These are phyloP conservation scores for Eulemur rubriventer DNA, from an alignment of 2,797 vertebrate species.

Conservation along the genomic window DNA sequence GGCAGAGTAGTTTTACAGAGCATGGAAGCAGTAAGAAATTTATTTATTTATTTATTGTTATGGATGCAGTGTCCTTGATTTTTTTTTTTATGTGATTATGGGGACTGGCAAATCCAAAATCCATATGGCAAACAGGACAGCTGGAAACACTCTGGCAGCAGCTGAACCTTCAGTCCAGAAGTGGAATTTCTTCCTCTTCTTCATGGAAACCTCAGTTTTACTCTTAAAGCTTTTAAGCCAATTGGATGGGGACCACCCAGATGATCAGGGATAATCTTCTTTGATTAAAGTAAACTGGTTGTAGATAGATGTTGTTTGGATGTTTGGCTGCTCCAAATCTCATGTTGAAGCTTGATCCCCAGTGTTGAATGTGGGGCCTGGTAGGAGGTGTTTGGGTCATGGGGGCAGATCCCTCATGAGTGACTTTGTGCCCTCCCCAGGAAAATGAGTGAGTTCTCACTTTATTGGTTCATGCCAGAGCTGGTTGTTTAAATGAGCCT, in stretches of 20 bases:
- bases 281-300: neutral
- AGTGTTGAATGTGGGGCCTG: neutral
- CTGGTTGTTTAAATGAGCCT: neutral
- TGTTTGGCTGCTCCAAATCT: neutral
- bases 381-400: neutral
- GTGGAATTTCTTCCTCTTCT: neutral
- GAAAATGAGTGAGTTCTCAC: neutral
- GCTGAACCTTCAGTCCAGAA: neutral
- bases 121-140: neutral
- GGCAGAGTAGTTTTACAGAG: neutral
- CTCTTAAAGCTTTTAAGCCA: neutral
- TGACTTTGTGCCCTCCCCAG: neutral
- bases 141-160: neutral
- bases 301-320: neutral
- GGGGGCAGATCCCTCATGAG: neutral
- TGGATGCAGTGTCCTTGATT: too few species aligned
- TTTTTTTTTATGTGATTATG: neutral
- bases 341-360: neutral
- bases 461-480: neutral
- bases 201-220: neutral
- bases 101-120: neutral
- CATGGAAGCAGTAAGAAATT: neutral
- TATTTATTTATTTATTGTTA: neutral
- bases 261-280: neutral
- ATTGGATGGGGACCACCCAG: neutral